Evolutionary conservation across 2,888 invertebrate species (phyloP).

Genomic region (Tiliacea aurago): DNA sequence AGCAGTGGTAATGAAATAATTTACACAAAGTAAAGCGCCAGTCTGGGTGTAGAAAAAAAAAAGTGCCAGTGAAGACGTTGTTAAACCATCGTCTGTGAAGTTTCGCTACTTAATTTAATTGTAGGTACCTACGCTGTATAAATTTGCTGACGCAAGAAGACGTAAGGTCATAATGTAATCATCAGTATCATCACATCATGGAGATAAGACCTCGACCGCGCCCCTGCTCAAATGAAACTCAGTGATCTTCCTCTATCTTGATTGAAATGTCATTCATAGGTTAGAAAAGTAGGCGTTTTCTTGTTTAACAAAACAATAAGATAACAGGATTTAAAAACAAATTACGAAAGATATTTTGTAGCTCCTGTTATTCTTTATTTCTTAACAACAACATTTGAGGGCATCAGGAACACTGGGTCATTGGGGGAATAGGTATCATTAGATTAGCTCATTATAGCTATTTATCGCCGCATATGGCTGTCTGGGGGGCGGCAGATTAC

Average conservation of each 20-base stretch:
- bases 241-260: conserved; percentile 28
- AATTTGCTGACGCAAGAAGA: conserved; percentile 25
- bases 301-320: conserved; percentile 14
- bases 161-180: not conserved
- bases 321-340: conserved; percentile 22
- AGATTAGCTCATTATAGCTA: not conserved
- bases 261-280: conserved; percentile 18
- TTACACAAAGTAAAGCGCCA: too few relatives aligned
- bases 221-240: conserved; percentile 23
- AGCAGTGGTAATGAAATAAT: too few relatives aligned
- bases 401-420: conserved; percentile 6
- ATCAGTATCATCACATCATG: not conserved
- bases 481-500: not conserved
- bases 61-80: too few relatives aligned
- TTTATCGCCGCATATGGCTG: not conserved
- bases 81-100: too few relatives aligned
- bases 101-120: not conserved
- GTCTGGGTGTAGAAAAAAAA: too few relatives aligned
- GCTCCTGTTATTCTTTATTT: not conserved
- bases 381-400: conserved; percentile 14
- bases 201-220: conserved; percentile 39
- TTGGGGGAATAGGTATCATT: not conserved
- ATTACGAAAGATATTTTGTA: conserved; percentile 4
- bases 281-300: conserved; percentile 50
- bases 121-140: not conserved